Conservation (phyloP, 2,797 vertebrate genomes). For the Lindbergichthys nudifrons region DNA sequence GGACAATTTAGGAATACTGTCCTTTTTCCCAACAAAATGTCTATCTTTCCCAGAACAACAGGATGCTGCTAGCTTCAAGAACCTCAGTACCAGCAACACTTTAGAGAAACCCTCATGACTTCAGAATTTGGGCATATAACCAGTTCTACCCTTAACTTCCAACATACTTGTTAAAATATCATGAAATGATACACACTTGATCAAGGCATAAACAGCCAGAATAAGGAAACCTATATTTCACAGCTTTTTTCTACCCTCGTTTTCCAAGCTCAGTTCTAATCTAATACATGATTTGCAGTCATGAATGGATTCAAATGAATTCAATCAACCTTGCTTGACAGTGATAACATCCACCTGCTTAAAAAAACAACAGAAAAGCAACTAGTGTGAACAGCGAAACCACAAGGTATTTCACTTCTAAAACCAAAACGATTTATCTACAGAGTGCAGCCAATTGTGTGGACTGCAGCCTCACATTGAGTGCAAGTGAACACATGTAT, state of each 20-base stretch:
- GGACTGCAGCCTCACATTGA: constrained; percentile 11
- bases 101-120: too few species aligned
- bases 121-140: too few species aligned
- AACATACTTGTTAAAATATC: not conserved
- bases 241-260: too few species aligned
- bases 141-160: not conserved
- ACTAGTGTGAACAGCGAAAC: constrained; percentile 11
- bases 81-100: too few species aligned
- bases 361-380: not conserved
- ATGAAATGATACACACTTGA: not conserved
- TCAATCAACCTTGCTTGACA: not conserved
- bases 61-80: too few species aligned
- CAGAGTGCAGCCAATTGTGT: constrained; percentile 12
- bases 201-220: not conserved
- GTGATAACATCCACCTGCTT: not conserved
- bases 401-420: not conserved
- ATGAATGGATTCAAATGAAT: not conserved
- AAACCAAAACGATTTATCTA: too few species aligned
- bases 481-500: not conserved
- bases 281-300: not conserved
- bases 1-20: too few species aligned
- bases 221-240: too few species aligned
- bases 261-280: too few species aligned
- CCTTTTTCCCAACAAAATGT: too few species aligned
- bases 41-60: too few species aligned